These are phyloP conservation scores for Drosophila mettleri DNA, from an alignment of 2,888 invertebrate species.

Conservation along the genomic window DNA sequence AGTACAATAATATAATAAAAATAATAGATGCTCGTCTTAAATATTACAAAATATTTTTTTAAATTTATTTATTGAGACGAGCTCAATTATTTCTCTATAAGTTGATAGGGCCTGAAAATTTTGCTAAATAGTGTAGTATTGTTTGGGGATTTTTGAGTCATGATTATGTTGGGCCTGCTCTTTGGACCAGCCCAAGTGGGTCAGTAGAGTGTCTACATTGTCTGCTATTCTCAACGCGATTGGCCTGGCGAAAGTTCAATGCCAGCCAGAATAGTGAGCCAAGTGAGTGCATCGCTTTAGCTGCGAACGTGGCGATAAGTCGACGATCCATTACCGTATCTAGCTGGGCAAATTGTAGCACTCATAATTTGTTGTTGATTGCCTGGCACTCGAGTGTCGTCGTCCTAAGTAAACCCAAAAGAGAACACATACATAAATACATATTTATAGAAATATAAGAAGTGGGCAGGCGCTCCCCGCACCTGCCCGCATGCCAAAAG, in stretches of 20 bases:
- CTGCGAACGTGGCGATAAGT: conserved; percentile 40
- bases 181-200: conserved; percentile 62
- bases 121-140: conserved; percentile 35
- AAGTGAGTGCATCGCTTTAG: conserved; percentile 64
- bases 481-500: conserved; percentile 51
- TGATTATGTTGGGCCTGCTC: conserved; percentile 59
- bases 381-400: conserved; percentile 68
- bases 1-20: too few relatives aligned
- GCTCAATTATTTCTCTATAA: too few relatives aligned
- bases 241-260: conserved; percentile 68
- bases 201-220: conserved; percentile 73
- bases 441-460: conserved; percentile 77
- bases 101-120: too few relatives aligned
- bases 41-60: too few relatives aligned
- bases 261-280: conserved; percentile 47
- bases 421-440: background rate
- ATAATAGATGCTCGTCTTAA: too few relatives aligned
- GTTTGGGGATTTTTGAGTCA: conserved; percentile 59
- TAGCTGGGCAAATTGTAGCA: conserved; percentile 71
- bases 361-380: conserved; percentile 80
- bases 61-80: too few relatives aligned
- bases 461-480: conserved; percentile 49
- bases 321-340: conserved; percentile 49
- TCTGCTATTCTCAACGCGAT: conserved; percentile 32
- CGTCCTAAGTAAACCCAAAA: conserved; percentile 68